Conservation (phyloP, 2,888 invertebrate species). For the Elegia similella region DNA sequence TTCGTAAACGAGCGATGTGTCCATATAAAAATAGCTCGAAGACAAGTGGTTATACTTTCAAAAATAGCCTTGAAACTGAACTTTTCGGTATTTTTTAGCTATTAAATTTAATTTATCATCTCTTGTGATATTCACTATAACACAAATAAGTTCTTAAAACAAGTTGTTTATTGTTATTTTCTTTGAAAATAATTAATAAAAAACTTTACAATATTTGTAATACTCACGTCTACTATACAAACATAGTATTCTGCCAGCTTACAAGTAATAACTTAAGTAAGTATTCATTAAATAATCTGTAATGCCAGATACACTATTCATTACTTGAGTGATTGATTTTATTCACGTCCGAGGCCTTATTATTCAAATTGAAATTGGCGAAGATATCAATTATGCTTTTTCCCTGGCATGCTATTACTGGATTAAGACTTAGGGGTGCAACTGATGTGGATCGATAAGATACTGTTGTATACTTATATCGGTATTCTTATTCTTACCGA, state of each 20-base stretch:
- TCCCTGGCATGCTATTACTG: constrained; percentile 10
- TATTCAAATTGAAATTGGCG: constrained; percentile 11
- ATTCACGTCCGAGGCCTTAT: constrained; percentile 2
- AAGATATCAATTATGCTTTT: constrained; percentile 7
- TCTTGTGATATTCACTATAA: too few species aligned
- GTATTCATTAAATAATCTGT: not conserved
- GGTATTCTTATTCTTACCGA: too few species aligned
- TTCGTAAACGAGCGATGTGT: too few species aligned
- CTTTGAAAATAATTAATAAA: too few species aligned
- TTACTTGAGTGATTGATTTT: constrained; percentile 6
- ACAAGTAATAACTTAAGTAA: not conserved
- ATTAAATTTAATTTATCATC: too few species aligned
- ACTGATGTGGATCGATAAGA: not conserved
- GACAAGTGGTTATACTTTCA: too few species aligned
- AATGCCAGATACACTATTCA: constrained; percentile 1
- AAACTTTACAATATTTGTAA: not conserved
- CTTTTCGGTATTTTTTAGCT: too few species aligned
- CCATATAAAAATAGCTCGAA: too few species aligned
- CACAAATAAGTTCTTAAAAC: too few species aligned
- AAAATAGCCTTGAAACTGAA: too few species aligned
- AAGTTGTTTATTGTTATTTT: too few species aligned
- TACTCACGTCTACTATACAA: not conserved
- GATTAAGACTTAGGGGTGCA: not conserved
- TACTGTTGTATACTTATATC: not conserved
- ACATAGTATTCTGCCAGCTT: constrained; percentile 1